Evolutionary conservation across 2,888 invertebrate genomes (phyloP).

Genomic region (Nowickia ferox): DNA sequence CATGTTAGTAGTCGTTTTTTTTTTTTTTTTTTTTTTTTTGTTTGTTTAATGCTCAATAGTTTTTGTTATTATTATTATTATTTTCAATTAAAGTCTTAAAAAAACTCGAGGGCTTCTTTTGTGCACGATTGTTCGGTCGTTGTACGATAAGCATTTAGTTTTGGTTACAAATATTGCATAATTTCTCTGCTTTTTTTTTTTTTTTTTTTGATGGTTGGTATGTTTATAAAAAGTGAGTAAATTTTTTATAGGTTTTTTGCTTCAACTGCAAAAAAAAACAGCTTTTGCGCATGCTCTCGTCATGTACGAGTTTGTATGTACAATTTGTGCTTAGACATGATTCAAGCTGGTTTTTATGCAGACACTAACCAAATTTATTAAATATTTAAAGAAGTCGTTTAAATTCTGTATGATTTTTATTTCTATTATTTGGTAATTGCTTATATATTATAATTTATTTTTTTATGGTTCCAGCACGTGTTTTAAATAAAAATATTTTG

Average conservation of each 20-base stretch:
- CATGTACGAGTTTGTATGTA: no score
- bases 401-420: neutral
- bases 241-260: neutral
- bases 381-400: conserved; percentile 37
- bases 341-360: neutral
- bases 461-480: conserved; percentile 48
- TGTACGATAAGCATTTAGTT: conserved; percentile 68
- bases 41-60: conserved; percentile 40
- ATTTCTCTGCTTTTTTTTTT: conserved; percentile 46
- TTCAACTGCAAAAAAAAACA: conserved; percentile 37
- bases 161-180: conserved; percentile 67
- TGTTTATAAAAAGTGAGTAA: conserved; percentile 11
- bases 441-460: neutral
- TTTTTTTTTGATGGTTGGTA: neutral
- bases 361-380: conserved; percentile 26
- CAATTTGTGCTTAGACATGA: neutral
- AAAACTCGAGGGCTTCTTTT: conserved; percentile 18
- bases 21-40: neutral
- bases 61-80: conserved; percentile 13
- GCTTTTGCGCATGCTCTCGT: conserved; percentile 64
- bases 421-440: neutral
- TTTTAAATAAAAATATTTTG: conserved; percentile 29
- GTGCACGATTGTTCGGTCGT: conserved; percentile 62
- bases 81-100: conserved; percentile 33
- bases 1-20: conserved; percentile 43